Evolutionary conservation across 2,888 invertebrate species (phyloP).

Genomic region (Dugesia japonica): DNA sequence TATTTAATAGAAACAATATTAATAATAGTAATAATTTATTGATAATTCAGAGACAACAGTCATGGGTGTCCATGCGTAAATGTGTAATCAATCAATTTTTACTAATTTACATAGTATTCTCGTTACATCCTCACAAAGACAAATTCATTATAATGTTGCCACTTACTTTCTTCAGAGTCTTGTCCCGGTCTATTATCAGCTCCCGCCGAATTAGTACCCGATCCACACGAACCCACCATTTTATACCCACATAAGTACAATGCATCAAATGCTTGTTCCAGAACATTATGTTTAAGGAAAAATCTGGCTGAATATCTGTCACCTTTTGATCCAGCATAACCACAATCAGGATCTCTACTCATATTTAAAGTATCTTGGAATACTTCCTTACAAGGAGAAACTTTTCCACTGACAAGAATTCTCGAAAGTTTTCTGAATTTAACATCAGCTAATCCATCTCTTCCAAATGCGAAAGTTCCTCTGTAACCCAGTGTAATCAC

Average conservation of each 20-base stretch:
- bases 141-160: conserved; percentile 99
- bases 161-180: conserved; percentile 90
- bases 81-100: background rate
- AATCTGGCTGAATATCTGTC: conserved; percentile 90
- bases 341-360: conserved; percentile 89
- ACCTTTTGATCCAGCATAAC: conserved; percentile 58
- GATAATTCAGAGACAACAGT: no score
- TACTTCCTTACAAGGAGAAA: conserved; percentile 73
- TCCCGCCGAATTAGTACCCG: conserved; percentile 45
- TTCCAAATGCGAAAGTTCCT: conserved; percentile 93
- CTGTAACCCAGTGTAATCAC: conserved; percentile 85
- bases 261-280: conserved; percentile 57
- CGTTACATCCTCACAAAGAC: conserved; percentile 53
- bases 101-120: no score
- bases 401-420: conserved; percentile 76
- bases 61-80: background rate
- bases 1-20: no score
- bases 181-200: conserved; percentile 77
- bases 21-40: no score
- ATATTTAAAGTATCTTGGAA: conserved; percentile 91
- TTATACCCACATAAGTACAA: conserved; percentile 50
- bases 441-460: conserved; percentile 90
- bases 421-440: conserved; percentile 91
- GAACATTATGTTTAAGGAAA: conserved; percentile 88
- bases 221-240: conserved; percentile 43